Conservation (phyloP, 2,113 vertebrate species). For the Sturnus vulgaris region DNA sequence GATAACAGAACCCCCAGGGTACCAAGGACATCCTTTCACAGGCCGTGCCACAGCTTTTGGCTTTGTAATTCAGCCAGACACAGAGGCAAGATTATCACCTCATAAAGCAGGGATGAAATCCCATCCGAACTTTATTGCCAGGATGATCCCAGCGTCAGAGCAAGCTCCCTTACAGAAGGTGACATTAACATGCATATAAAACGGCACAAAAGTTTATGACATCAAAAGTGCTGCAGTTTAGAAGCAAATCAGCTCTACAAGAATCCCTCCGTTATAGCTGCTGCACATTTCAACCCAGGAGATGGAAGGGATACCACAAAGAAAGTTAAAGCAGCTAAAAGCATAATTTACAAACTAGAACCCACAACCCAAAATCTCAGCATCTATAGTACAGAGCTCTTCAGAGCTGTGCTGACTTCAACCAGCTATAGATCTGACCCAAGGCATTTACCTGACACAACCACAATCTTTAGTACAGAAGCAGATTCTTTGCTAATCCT, state of each 20-base stretch:
- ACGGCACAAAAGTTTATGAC: not conserved
- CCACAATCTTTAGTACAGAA: not conserved
- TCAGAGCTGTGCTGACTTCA: not conserved
- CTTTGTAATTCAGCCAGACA: not conserved
- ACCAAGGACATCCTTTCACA: not conserved
- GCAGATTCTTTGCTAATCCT: not conserved
- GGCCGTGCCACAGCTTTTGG: not conserved
- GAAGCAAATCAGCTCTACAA: not conserved
- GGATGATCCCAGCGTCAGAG: not conserved
- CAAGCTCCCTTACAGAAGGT: slow-evolving; percentile 3
- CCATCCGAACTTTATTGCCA: not conserved
- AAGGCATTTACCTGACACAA: not conserved
- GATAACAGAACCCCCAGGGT: not conserved
- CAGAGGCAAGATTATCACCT: not conserved
- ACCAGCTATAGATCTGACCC: not conserved
- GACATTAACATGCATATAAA: not conserved
- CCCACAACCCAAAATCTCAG: not conserved
- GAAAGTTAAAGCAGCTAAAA: slow-evolving; percentile 10
- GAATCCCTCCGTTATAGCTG: not conserved
- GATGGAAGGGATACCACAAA: slow-evolving; percentile 7
- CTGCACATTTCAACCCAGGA: not conserved
- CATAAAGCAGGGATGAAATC: slow-evolving; percentile 21
- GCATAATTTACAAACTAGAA: not conserved
- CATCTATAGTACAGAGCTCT: not conserved
- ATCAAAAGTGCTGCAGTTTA: not conserved